phyloP scores from a whole-genome alignment of 30 jellyfish, hydroid and myxozoan species.

The Pseudorhiza aurosa region DNA sequence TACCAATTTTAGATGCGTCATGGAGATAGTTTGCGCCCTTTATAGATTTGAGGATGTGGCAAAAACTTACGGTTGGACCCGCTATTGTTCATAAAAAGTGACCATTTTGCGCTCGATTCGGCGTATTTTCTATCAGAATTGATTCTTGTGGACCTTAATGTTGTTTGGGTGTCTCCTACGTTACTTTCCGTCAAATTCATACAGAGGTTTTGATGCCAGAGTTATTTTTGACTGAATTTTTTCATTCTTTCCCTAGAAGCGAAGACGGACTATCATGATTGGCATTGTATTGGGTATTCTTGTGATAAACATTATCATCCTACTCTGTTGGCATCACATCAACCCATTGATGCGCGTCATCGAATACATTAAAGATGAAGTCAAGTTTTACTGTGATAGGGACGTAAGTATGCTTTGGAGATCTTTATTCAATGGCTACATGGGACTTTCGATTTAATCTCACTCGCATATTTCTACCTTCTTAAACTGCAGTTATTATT shows the following conservation, averaged over 20 bases:
- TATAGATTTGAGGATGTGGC: too few species aligned
- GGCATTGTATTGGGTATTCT: constrained; percentile 40
- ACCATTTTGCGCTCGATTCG: too few species aligned
- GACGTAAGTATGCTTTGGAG: constrained; percentile 45
- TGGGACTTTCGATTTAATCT: background rate
- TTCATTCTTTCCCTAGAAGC: constrained; percentile 18
- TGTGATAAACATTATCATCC: constrained; percentile 37
- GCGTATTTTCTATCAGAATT: too few species aligned
- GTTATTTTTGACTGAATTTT: background rate
- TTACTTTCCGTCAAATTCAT: too few species aligned
- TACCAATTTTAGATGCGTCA: too few species aligned
- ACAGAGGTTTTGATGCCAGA: too few species aligned
- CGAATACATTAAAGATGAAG: constrained; percentile 53
- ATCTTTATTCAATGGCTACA: background rate
- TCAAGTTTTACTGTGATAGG: constrained; percentile 31
- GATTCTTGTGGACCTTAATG: too few species aligned
- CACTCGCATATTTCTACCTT: background rate
- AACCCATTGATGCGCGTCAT: constrained; percentile 72
- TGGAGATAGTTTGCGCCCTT: too few species aligned
- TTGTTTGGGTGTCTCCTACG: too few species aligned
- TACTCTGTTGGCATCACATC: constrained; percentile 74
- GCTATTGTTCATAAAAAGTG: too few species aligned
- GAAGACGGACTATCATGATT: constrained; percentile 48
- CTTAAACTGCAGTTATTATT: too few species aligned
- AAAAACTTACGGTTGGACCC: too few species aligned